phyloP scores from a whole-genome alignment of 2,797 vertebrate species.

The Phyllotis vaccarum region DNA sequence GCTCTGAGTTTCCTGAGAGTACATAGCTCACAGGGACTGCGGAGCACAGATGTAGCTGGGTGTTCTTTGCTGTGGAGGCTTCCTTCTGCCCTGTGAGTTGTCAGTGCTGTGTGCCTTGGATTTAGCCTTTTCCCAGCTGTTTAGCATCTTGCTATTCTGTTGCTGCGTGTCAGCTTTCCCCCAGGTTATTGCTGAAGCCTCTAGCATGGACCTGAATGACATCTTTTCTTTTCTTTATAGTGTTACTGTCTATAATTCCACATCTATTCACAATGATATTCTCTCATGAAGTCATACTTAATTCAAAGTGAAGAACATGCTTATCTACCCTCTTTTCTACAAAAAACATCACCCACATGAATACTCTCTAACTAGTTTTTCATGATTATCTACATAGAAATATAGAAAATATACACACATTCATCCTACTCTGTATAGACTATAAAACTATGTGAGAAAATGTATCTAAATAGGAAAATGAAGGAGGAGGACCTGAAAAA shows the following conservation, averaged over 20 bases:
- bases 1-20: background rate
- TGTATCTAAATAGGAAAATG: background rate
- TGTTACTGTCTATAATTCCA: background rate
- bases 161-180: background rate
- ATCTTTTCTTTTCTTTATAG: background rate
- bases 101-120: background rate
- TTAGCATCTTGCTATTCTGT: background rate
- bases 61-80: background rate
- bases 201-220: background rate
- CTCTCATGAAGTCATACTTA: background rate
- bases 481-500: background rate
- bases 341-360: background rate
- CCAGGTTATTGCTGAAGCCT: background rate
- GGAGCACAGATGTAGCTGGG: background rate
- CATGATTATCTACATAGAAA: background rate
- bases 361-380: background rate
- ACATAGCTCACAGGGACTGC: background rate
- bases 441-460: background rate
- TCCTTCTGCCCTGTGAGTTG: background rate
- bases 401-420: constrained; percentile 24
- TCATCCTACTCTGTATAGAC: background rate
- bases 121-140: background rate
- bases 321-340: background rate
- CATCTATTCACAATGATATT: background rate
- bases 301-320: constrained; percentile 5